Percentiles rank a stretch among this genome's conserved stretches.
Evolutionary conservation across 2,888 invertebrate genomes (phyloP).

Genomic region (Nemotelus nigrinus): DNA sequence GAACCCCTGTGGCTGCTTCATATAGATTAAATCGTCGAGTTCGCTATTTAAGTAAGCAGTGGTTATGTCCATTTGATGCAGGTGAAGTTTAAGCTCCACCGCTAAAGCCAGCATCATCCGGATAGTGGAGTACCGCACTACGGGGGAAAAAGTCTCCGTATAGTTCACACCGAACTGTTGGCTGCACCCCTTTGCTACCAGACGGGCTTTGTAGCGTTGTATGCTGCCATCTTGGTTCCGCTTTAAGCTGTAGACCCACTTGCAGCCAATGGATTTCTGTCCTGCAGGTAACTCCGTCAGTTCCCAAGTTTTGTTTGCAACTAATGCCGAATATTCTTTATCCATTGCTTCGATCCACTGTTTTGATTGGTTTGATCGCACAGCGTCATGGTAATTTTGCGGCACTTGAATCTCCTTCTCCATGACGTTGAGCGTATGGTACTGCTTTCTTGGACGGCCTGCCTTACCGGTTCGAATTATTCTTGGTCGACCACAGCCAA

Average conservation of each 20-base stretch:
- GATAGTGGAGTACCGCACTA: conserved; percentile 18
- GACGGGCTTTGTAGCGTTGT: not conserved
- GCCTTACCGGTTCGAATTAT: too few species aligned
- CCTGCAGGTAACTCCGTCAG: not conserved
- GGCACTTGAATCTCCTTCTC: too few species aligned
- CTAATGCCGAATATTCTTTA: too few species aligned
- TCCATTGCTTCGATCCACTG: too few species aligned
- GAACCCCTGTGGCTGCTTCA: not conserved
- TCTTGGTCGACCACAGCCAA: too few species aligned
- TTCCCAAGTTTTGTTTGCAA: not conserved
- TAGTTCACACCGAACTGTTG: conserved; percentile 47
- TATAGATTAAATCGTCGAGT: not conserved
- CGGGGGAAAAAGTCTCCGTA: conserved; percentile 50
- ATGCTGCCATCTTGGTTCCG: not conserved
- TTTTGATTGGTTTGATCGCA: too few species aligned
- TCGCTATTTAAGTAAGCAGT: conserved; percentile 33
- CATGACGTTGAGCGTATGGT: too few species aligned
- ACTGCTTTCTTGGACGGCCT: too few species aligned
- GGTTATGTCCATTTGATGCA: conserved; percentile 24
- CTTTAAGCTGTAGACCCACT: not conserved
- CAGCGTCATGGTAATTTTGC: too few species aligned
- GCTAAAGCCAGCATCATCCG: conserved; percentile 43
- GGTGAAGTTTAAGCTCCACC: not conserved
- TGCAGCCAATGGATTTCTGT: not conserved
- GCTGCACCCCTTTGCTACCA: not conserved